Conservation (phyloP, 2,797 vertebrate species). For the Tenualosa thibaudeaui region DNA sequence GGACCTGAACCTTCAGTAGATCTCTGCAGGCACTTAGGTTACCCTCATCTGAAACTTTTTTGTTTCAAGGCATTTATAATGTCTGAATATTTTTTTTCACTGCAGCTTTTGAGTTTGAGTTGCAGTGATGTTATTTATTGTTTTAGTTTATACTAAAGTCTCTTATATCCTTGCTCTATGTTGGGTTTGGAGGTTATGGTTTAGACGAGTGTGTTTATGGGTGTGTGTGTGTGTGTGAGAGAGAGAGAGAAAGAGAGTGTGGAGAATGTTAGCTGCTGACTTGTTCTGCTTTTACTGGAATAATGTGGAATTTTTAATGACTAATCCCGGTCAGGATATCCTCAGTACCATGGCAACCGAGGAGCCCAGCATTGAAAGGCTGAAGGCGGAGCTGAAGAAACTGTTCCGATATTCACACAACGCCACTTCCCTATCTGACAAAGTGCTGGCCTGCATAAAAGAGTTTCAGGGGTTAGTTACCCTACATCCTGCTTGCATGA, state of each 20-base stretch:
- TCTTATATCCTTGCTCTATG: background rate
- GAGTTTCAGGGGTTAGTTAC: background rate
- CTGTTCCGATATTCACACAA: background rate
- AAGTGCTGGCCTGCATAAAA: background rate
- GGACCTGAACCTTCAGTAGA: too few relatives aligned
- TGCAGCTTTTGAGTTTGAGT: background rate
- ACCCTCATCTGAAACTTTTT: background rate
- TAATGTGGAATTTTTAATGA: conserved; percentile 12
- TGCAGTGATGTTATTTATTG: background rate
- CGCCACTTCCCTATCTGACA: background rate
- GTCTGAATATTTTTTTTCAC: background rate
- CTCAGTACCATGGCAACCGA: conserved; percentile 13
- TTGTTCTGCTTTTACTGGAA: background rate
- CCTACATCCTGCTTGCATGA: background rate
- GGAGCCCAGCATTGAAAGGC: background rate
- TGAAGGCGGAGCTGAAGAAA: conserved; percentile 11
- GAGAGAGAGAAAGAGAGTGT: too few relatives aligned
- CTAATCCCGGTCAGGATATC: conserved; percentile 4
- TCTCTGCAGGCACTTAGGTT: background rate
- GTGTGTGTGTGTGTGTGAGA: background rate
- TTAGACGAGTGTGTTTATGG: background rate
- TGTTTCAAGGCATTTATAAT: background rate
- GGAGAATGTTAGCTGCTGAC: background rate
- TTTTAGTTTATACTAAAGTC: background rate
- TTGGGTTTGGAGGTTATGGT: background rate